phyloP scores from a whole-genome alignment of 2,888 invertebrate genomes.

The Ceraclea dissimilis region DNA sequence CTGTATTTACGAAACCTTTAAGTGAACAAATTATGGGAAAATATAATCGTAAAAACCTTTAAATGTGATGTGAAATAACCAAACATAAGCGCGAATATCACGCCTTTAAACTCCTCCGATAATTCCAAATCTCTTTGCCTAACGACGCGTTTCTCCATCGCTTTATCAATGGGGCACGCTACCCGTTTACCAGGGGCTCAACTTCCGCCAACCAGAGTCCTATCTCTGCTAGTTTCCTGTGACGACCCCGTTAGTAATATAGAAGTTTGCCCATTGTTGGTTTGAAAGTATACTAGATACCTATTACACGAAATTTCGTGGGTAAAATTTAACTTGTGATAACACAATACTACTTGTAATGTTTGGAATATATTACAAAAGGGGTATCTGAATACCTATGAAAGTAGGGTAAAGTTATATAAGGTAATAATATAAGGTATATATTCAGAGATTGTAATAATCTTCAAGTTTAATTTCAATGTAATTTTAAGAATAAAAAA shows the following conservation, averaged over 20 bases:
- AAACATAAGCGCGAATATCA: slow-evolving; percentile 3
- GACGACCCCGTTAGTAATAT: slow-evolving; percentile 7
- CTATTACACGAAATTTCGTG: not conserved
- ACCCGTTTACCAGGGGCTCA: slow-evolving; percentile 11
- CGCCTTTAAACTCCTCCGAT: slow-evolving; percentile 8
- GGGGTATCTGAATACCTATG: no score
- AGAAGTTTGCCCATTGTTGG: slow-evolving; percentile 7
- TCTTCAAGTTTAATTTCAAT: no score
- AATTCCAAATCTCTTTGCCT: slow-evolving; percentile 8
- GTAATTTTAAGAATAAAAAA: no score
- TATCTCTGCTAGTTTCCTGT: slow-evolving; percentile 13
- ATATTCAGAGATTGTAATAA: no score
- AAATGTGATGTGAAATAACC: not conserved
- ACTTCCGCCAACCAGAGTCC: slow-evolving; percentile 8
- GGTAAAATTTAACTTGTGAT: not conserved
- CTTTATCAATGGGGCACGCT: slow-evolving; percentile 7
- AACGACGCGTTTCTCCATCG: slow-evolving; percentile 4
- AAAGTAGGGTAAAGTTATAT: no score
- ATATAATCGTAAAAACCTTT: not conserved
- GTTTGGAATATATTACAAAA: not conserved
- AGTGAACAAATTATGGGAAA: not conserved
- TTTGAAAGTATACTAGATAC: not conserved
- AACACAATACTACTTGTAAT: not conserved
- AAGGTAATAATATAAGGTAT: no score
- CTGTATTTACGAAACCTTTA: not conserved